phyloP scores from a whole-genome alignment of 2,797 vertebrate species.

The Anisognathus igniventris region DNA sequence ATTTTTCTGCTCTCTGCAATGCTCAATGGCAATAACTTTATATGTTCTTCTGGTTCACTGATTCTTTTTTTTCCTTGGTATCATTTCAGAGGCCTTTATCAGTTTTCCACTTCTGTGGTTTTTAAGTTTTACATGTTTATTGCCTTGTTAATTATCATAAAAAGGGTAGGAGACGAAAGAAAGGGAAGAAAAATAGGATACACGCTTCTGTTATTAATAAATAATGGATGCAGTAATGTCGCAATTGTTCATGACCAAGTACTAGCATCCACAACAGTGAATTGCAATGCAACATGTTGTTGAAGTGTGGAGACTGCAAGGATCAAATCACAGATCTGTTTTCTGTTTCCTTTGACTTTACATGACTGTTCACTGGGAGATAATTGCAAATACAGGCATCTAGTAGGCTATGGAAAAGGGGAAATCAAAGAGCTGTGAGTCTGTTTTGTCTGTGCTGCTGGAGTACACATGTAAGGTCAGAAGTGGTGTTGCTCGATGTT shows the following conservation, averaged over 20 bases:
- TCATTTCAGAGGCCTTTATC: constrained; percentile 23
- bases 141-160: constrained; percentile 37
- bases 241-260: constrained; percentile 25
- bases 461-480: neutral
- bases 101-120: constrained; percentile 51
- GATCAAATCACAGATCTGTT: constrained; percentile 7
- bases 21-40: constrained; percentile 14
- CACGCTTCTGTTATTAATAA: neutral
- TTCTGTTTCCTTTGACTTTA: constrained; percentile 29
- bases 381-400: neutral
- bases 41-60: constrained; percentile 16
- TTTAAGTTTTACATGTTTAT: constrained; percentile 53
- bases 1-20: neutral
- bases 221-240: neutral
- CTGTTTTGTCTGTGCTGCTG: neutral
- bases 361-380: neutral
- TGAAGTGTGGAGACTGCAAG: neutral
- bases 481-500: neutral
- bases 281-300: neutral
- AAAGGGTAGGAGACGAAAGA: neutral
- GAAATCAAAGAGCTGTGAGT: neutral
- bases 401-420: neutral
- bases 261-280: neutral
- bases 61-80: neutral
- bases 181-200: neutral